phyloP scores from a whole-genome alignment of 2,113 vertebrate genomes.

The Corythoichthys haematopterus region DNA sequence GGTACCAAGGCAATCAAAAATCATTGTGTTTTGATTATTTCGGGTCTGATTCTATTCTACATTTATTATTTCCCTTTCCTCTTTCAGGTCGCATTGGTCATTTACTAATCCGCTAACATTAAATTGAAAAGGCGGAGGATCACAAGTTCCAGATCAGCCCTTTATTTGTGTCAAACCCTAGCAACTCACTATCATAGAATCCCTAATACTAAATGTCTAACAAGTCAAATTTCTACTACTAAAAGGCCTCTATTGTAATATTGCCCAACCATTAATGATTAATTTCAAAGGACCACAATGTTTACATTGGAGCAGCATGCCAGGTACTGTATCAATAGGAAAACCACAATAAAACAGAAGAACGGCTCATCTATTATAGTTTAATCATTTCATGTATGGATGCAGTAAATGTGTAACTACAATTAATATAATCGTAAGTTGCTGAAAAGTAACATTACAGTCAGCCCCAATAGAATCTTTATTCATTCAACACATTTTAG shows the following conservation, averaged over 20 bases:
- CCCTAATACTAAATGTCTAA: not conserved
- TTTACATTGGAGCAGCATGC: not conserved
- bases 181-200: not conserved
- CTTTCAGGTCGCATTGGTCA: not conserved
- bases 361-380: not conserved
- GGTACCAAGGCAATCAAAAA: too few relatives aligned
- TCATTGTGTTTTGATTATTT: not conserved
- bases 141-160: not conserved
- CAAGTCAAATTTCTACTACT: not conserved
- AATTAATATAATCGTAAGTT: too few relatives aligned
- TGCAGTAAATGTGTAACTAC: not conserved
- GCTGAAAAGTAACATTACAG: not conserved
- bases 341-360: not conserved
- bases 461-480: not conserved
- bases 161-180: not conserved
- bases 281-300: not conserved
- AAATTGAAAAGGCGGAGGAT: not conserved
- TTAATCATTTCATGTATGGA: not conserved
- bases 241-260: not conserved
- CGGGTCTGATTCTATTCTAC: not conserved
- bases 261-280: not conserved
- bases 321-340: not conserved
- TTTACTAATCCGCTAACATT: not conserved
- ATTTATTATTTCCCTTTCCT: not conserved
- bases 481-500: not conserved